phyloP scores from a whole-genome alignment of 1,140 invertebrate species.

The Panulirus ornatus region DNA sequence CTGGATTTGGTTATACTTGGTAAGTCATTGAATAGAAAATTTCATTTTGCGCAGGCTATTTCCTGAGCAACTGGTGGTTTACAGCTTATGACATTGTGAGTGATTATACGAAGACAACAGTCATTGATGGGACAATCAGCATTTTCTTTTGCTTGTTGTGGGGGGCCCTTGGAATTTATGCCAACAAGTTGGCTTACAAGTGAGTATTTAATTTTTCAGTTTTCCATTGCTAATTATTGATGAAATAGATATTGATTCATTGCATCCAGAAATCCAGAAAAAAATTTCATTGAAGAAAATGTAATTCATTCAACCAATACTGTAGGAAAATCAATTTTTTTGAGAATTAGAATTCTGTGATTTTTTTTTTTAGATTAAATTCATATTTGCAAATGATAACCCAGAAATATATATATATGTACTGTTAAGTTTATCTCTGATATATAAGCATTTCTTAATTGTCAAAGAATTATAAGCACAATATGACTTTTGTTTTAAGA shows the following conservation, averaged over 20 bases:
- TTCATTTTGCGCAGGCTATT: constrained; percentile 30
- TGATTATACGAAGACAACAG: constrained; percentile 59
- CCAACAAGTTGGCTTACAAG: constrained; percentile 60
- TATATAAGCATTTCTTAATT: not conserved
- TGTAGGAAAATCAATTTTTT: not conserved
- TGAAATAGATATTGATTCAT: no score
- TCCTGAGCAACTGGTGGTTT: constrained; percentile 60
- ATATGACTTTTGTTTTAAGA: not conserved
- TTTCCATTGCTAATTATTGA: no score
- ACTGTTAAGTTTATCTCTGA: not conserved
- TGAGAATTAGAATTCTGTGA: not conserved
- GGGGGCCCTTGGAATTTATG: constrained; percentile 49
- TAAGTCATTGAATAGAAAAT: no score
- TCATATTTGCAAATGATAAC: no score
- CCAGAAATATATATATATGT: no score
- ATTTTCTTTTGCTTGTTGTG: constrained; percentile 50
- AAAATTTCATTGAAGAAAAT: not conserved
- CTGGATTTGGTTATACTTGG: no score
- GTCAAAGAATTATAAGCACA: not conserved
- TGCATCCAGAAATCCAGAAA: no score
- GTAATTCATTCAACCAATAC: no score
- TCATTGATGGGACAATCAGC: constrained; percentile 47
- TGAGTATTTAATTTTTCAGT: no score
- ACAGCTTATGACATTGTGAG: constrained; percentile 50
- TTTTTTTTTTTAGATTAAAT: no score